Evolutionary conservation across 2,113 vertebrate genomes (phyloP).

Genomic region (Pachyramphus minor): DNA sequence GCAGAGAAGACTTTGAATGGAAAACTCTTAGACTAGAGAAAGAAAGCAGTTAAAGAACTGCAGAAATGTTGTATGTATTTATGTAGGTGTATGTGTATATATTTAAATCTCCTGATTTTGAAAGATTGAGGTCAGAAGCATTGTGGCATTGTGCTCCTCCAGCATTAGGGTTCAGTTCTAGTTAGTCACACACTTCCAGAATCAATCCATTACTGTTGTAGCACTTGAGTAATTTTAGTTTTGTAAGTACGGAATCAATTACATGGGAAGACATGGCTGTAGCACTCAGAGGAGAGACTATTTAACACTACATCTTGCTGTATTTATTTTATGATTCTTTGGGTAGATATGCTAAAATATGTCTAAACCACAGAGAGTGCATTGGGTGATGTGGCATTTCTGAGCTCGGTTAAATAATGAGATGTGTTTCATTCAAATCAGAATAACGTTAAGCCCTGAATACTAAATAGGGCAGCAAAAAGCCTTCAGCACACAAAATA

Average conservation of each 20-base stretch:
- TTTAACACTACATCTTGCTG: not conserved
- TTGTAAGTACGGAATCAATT: not conserved
- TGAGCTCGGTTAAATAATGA: constrained; percentile 40
- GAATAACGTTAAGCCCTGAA: constrained; percentile 11
- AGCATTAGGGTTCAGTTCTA: not conserved
- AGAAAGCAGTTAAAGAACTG: not conserved
- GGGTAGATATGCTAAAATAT: not conserved
- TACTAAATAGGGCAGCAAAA: constrained; percentile 52
- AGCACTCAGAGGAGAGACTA: not conserved
- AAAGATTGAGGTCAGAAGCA: not conserved
- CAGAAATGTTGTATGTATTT: not conserved
- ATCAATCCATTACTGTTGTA: not conserved
- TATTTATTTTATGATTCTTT: constrained; percentile 11
- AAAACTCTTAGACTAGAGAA: not conserved
- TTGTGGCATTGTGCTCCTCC: not conserved
- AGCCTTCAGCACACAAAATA: constrained; percentile 48
- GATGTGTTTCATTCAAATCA: constrained; percentile 43
- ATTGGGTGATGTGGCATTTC: constrained; percentile 26
- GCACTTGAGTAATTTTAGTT: not conserved
- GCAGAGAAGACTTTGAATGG: not conserved
- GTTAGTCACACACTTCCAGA: not conserved
- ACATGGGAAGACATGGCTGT: not conserved
- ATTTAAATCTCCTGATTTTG: not conserved
- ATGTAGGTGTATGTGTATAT: not conserved
- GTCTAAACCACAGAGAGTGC: not conserved